Evolutionary conservation across 2,113 vertebrate species (phyloP).

Genomic region (Pterocles orientalis): DNA sequence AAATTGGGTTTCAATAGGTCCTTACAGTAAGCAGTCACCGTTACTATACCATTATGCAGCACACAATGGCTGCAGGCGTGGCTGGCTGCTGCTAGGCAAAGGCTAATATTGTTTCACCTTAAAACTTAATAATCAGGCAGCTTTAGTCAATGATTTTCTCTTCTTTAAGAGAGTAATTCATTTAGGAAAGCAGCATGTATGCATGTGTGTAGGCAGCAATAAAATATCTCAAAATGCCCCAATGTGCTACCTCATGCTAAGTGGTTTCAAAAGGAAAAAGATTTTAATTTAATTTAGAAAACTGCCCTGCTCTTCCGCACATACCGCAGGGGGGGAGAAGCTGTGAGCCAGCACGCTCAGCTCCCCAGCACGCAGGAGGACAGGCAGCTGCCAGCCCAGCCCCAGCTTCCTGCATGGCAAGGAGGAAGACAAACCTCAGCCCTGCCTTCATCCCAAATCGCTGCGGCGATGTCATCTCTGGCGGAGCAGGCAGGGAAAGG

Average conservation of each 20-base stretch:
- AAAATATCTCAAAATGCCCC: slow-evolving; percentile 15
- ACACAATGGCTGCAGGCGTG: not conserved
- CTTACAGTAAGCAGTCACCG: not conserved
- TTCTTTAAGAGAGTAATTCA: slow-evolving; percentile 26
- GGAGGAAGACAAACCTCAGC: not conserved
- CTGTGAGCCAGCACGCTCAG: not conserved
- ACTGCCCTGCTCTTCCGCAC: not conserved
- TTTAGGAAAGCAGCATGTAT: slow-evolving; percentile 52
- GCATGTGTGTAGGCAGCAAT: not conserved
- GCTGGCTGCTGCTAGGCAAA: not conserved
- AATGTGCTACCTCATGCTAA: slow-evolving; percentile 27
- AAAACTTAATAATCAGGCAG: slow-evolving; percentile 46
- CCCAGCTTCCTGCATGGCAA: not conserved
- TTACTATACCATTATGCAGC: not conserved
- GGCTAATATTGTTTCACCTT: slow-evolving; percentile 40
- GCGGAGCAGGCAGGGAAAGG: not conserved
- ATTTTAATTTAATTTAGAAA: slow-evolving; percentile 57
- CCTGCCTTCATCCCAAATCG: not conserved
- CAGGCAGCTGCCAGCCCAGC: not conserved
- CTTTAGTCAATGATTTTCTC: slow-evolving; percentile 10
- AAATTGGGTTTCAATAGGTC: not conserved
- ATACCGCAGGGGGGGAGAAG: not conserved
- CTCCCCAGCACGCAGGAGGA: not conserved
- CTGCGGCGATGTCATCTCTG: fast-evolving
- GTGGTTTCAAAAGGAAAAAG: slow-evolving; percentile 35